Evolutionary conservation across 37 sponge, comb jelly and placozoan species (phyloP), one percentile per base, ranked within the genome.

Genomic region (Lycopodina hypogea): DNA sequence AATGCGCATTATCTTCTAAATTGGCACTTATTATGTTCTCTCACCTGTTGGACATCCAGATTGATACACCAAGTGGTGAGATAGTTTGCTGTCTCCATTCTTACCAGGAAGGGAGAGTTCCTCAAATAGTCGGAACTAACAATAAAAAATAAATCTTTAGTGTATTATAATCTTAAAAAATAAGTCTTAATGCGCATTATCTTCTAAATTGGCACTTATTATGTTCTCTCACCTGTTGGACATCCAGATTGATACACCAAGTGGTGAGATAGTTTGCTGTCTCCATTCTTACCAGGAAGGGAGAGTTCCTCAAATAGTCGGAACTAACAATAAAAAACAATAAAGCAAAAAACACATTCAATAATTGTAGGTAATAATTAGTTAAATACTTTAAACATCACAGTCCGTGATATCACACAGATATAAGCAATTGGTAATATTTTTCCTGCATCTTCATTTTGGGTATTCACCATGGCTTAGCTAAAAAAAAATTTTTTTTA

Each of bases 61-160:
- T 91, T 91, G 66, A 97, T 86, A 84, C 97, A 97, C 97, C 94
- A 97, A 63, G 90, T 77, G 30, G 97, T 93, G 52, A 97, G 88
- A 63, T 92, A 97, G 72, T 78, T 84, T 19, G 94, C 94, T 37
- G 97, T 93, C 60, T 97, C 97, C 50, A 88, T 90, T 42, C 94
- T 68, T 53, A 90, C 94, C 1, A 97, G 76, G 30, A 92, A 81
- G 35, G 90, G 83, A 73, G 93, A 80, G 58, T 91, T 84, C 7
- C 91, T 73, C 61, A 97, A 68, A 61, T 78, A 97, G 71, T 93
- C 94, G 18, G 83, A 82, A 65, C 97, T 96, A 83, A 15, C 52
- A 21, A 12, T 40, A 42, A 58, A 8, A 2, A 52, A 40, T 40
- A 55, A 67, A 45, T 42, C 50, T 14, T 23, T 6, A 23, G 14